phyloP scores from a whole-genome alignment of 2,888 invertebrate genomes.

The Drosophila bunnanda region DNA sequence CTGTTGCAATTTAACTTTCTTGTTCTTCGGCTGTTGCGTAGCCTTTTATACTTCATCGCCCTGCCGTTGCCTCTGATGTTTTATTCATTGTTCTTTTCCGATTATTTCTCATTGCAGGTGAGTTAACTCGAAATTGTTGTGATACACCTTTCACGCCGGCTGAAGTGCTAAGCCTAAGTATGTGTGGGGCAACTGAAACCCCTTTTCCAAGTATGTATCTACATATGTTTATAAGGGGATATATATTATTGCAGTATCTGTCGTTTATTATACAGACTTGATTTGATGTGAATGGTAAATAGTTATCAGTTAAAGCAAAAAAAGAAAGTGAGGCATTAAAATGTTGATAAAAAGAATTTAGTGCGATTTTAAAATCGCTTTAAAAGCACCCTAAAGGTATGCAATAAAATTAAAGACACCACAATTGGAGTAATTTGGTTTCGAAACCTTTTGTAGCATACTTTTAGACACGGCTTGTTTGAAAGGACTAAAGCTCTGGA shows the following conservation, averaged over 20 bases:
- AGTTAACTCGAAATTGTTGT: slow-evolving; percentile 49
- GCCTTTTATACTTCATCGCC: slow-evolving; percentile 11
- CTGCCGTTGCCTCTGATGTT: slow-evolving; percentile 17
- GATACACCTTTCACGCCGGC: slow-evolving; percentile 9
- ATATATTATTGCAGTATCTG: neutral
- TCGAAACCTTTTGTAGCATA: neutral
- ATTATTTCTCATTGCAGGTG: slow-evolving; percentile 40
- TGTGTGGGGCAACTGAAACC: neutral
- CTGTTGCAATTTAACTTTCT: slow-evolving; percentile 46
- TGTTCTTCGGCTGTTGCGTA: slow-evolving; percentile 11
- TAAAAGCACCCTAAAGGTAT: neutral
- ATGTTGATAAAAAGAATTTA: neutral
- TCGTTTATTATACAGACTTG: neutral
- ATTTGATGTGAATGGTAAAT: neutral
- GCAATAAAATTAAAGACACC: neutral
- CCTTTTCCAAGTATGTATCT: neutral
- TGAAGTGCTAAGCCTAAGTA: neutral
- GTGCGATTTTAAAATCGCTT: neutral
- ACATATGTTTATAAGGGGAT: neutral
- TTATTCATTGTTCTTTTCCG: slow-evolving; percentile 38
- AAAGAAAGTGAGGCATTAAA: neutral
- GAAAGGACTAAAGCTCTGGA: neutral
- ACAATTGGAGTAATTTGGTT: neutral
- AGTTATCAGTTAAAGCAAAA: neutral
- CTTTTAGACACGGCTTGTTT: neutral